phyloP scores from a whole-genome alignment of 2,113 vertebrate species.

The Menura novaehollandiae region DNA sequence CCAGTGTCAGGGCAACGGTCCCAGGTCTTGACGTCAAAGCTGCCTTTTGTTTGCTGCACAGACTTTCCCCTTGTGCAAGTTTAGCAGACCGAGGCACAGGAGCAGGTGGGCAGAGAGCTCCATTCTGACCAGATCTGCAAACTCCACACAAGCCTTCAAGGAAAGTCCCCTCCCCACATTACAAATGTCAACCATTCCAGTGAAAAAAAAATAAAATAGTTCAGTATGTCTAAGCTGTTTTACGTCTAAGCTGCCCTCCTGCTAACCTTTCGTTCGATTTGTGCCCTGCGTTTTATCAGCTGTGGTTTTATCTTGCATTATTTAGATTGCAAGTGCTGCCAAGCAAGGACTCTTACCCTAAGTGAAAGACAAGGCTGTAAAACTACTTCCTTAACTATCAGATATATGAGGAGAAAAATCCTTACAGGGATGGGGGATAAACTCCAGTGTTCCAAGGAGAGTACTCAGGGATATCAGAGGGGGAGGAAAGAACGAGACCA shows the following conservation, averaged over 20 bases:
- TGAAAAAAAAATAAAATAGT: background rate
- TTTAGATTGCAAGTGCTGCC: background rate
- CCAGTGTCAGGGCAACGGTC: conserved; percentile 47
- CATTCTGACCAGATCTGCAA: background rate
- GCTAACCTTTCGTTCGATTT: background rate
- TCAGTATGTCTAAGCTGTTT: background rate
- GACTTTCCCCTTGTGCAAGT: conserved; percentile 12
- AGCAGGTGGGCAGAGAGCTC: background rate
- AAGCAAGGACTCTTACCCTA: background rate
- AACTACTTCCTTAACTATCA: background rate
- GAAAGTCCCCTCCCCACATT: background rate
- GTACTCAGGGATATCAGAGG: background rate
- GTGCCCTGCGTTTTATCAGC: background rate
- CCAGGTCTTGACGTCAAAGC: conserved; percentile 49
- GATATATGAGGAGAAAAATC: background rate
- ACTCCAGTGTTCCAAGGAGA: background rate
- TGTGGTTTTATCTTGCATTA: background rate
- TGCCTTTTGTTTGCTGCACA: conserved; percentile 29
- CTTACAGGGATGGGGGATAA: background rate
- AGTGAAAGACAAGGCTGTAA: background rate
- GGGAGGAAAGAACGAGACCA: background rate
- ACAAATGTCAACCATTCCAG: background rate
- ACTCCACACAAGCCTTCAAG: background rate
- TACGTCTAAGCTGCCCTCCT: background rate
- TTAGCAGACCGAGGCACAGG: background rate